Base-by-base conservation (phyloP, 2,113 vertebrate species). In the Neoarius graeffei region DNA sequence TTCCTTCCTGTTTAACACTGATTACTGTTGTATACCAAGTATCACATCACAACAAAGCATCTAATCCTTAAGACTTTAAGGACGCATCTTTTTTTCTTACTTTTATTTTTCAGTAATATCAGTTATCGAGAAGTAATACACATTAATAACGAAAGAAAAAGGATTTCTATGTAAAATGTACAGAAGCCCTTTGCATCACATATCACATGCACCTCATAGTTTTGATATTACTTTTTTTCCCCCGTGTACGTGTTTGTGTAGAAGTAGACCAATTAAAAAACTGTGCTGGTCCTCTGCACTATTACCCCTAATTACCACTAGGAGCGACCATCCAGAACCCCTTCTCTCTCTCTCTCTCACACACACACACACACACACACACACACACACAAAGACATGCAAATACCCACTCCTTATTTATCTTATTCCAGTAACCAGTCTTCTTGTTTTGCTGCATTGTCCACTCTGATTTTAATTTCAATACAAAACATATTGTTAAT, bases 101-200 rank as follows among this genome's bases (percentile, higher is more conserved):
- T 7, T 88, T 88, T 84, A 54, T 88, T 96, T 97, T 96, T 94
- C 95, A 95, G 95, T 96, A 96, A 95, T 94, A 91, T 89, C 94
- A 95, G 95, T 94, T 96, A 95, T 94, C 91, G 95, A 91, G 88
- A 90, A 88, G 88, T 86, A 83, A 92, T 96, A 83, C 83, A 86
- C 91, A 96, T 95, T 96, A 96, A 96, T 96, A 95, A 93, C 95
- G 69, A 96, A 95, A 95, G 94, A 95, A 95, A 92, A 54, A 35
- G 87, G 92, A 96, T 96, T 96, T 95, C 95, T 96, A 96, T 97
- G 96, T 97, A 96, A 92, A 95, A 88, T 97, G 96, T 97, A 97
- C 96, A 97, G 96, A 96, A 96, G 95, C 95, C 96, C 96, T 95
- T 80, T 60, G 86, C 96, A 96, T 96, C 95, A 95, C 96, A 96